Base-by-base conservation (phyloP, 2,888 invertebrate genomes). In the Homarus gammarus region DNA sequence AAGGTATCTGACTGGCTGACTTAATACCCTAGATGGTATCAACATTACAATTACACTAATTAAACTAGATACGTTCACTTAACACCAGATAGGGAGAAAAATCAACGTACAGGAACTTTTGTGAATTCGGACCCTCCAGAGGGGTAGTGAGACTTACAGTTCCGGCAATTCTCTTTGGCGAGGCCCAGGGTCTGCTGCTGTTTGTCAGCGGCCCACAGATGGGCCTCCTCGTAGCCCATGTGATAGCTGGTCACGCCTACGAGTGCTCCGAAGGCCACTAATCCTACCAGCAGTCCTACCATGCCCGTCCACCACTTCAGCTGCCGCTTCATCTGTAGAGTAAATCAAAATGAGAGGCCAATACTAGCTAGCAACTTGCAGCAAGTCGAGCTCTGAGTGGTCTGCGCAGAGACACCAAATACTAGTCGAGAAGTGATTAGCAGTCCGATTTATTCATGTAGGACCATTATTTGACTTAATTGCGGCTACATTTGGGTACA, bases 171-270 rank as follows among this genome's bases (percentile, higher is more conserved):
- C 22, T 64, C 31, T 5, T 5, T 64, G 0, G 27, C 27, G 22
- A 31, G 31, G 31, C 27, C 3, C 6, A 44, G 3, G 5, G 27
- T 15, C n/a, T 27, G 77, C 27, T 40, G n/a, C n/a, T 77, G 27
- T 27, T 49, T 77, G 44, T 12, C 44, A 27, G n/a, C n/a, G 5
- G 77, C 77, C 12, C 49, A 6, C 27, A 44, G 77, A 8, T 27
- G 10, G 15, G 77, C 77, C 49, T 40, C 44, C 44, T 49, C 27
- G 40, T 27, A 44, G 15, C 49, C 77, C 40, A 77, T 44, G 27
- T 77, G 77, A 44, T 49, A 77, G 44, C 77, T 49, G 27, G 44
- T 10, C 2, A n/a, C 40, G 12, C 77, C 77, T 1, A 77, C 49
- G 6, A 77, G 1, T 5, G 49, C 49, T 10, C 44, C 44, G 27